Conservation (phyloP, 2,888 invertebrate genomes). For the Calliphora vomitoria region DNA sequence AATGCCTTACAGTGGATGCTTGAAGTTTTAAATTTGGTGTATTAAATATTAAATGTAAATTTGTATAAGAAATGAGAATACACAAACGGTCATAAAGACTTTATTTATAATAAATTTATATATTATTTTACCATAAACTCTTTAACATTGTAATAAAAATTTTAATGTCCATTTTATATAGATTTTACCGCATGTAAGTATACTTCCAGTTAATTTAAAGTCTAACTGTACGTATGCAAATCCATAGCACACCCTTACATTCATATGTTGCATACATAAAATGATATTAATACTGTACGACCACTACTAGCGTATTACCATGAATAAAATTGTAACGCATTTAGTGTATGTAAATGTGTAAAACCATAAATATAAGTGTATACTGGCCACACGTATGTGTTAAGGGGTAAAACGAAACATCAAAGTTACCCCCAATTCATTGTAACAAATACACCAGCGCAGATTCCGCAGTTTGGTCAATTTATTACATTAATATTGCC, state of each 20-base stretch:
- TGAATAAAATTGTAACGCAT: constrained; percentile 49
- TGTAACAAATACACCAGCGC: neutral
- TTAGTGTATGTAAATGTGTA: neutral
- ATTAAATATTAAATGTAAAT: no score
- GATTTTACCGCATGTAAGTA: neutral
- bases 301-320: constrained; percentile 17
- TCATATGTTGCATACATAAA: constrained; percentile 30
- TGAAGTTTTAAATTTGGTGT: no score
- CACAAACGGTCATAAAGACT: no score
- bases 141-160: no score
- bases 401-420: constrained; percentile 35
- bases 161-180: neutral
- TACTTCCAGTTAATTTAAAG: neutral
- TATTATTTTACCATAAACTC: no score
- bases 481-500: constrained; percentile 66
- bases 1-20: constrained; percentile 38
- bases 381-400: neutral
- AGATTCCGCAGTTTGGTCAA: constrained; percentile 60
- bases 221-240: neutral
- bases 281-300: constrained; percentile 40
- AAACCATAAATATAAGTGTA: neutral
- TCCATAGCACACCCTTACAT: neutral
- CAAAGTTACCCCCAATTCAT: constrained; percentile 24
- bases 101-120: no score
- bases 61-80: no score